These are phyloP conservation scores for Biston betularia DNA, from an alignment of 2,888 invertebrate species.

Conservation along the genomic window DNA sequence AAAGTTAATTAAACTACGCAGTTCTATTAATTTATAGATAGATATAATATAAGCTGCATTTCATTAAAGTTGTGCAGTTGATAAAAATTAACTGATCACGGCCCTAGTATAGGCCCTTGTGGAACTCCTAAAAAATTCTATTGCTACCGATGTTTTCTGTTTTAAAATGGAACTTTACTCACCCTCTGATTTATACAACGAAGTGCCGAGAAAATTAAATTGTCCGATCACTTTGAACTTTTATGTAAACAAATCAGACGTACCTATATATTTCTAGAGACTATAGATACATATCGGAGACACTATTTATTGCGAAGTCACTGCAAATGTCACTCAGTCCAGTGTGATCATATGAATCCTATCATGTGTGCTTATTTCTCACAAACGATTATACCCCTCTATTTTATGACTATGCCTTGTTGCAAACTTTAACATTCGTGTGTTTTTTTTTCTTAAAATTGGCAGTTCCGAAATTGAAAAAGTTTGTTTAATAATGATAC, in stretches of 20 bases:
- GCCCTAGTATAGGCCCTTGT: constrained; percentile 1
- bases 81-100: neutral
- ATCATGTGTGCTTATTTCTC: constrained; percentile 38
- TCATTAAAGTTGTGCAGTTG: too few species aligned
- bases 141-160: neutral
- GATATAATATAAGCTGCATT: too few species aligned
- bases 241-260: constrained; percentile 13
- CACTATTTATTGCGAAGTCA: constrained; percentile 27
- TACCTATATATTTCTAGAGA: constrained; percentile 7
- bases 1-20: too few species aligned
- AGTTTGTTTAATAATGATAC: neutral
- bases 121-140: neutral
- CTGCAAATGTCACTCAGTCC: constrained; percentile 24
- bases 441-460: constrained; percentile 15
- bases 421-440: constrained; percentile 32
- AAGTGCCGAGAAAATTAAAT: too few species aligned
- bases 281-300: constrained; percentile 12
- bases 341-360: constrained; percentile 28
- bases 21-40: too few species aligned
- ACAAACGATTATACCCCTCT: constrained; percentile 32
- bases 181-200: too few species aligned
- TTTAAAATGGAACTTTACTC: constrained; percentile 9
- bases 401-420: constrained; percentile 41
- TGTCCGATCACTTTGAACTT: constrained; percentile 11
- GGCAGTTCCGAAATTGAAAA: neutral